Base-by-base conservation (phyloP, 2,888 invertebrate genomes). In the Monoplex corrugatus region DNA sequence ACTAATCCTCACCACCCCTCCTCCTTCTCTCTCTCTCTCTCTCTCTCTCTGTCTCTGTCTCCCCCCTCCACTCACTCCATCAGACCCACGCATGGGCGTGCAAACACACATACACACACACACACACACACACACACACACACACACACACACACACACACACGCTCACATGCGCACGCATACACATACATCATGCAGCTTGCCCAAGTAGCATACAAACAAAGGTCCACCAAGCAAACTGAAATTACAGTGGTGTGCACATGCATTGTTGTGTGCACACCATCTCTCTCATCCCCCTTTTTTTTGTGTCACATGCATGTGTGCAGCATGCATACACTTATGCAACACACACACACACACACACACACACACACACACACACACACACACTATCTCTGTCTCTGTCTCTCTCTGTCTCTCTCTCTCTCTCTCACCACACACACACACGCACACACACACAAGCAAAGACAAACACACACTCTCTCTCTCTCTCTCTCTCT, bases 101-200 rank as follows among this genome's bases (percentile, higher is more conserved):
- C 45, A 83, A 13, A 83, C 83, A 44, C 83, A 45, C 45, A 80
- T 38, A 44, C 45, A 83, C 83, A 45, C 44, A 83, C 83, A 44
- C 45, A 45, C 83, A 44, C 83, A 45, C 83, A 44, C 83, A 83
- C 45, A 44, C 83, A 45, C 83, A 10, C 83, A 83, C 83, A 45
- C 45, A 45, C 44, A 83, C 45, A 83, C 45, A 83, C 45, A 45
- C 6, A 44, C 6, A 80, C 16, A 80, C 19, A 80, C 80, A 80
- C 38, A 80, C 80, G 10, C 80, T 10, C 80, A 80, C n/a, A n/a
- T n/a, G n/a, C n/a, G n/a, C n/a, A n/a, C n/a, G n/a, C n/a, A n/a
- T n/a, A n/a, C 80, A 80, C 80, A 80, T 10, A 38, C 80, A 32
- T 8, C 23, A 16, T 10, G 40, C 43, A 6, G 28, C 40, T 35